Evolutionary conservation across 2,888 invertebrate genomes (phyloP).

Genomic region (Gymnocheta viridis): DNA sequence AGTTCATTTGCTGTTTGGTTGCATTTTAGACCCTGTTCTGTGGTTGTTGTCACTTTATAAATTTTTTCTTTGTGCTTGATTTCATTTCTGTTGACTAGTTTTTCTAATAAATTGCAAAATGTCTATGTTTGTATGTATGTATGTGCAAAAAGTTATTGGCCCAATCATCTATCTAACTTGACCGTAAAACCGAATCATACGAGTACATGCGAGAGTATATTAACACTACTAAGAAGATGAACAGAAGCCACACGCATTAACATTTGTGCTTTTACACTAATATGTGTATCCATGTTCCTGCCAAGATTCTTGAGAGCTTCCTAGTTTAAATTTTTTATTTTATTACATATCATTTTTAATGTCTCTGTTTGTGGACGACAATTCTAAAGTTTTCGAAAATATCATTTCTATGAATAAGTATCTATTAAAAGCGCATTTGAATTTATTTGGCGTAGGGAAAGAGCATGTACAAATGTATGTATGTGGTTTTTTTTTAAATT

Average conservation of each 20-base stretch:
- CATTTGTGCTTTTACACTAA: too few relatives aligned
- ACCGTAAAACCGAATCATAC: conserved; percentile 60
- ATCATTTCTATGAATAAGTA: conserved; percentile 63
- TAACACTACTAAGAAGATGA: neutral
- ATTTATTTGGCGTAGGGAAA: conserved; percentile 32
- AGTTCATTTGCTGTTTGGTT: conserved; percentile 37
- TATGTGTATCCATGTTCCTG: conserved; percentile 10
- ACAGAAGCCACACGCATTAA: neutral
- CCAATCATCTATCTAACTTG: conserved; percentile 63
- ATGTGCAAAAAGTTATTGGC: conserved; percentile 32
- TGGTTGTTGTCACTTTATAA: conserved; percentile 11
- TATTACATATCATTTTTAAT: conserved; percentile 7
- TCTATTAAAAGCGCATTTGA: conserved; percentile 40
- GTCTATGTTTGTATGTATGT: too few relatives aligned
- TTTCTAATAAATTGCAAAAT: conserved; percentile 9
- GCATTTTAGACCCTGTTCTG: conserved; percentile 52
- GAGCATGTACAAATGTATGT: neutral
- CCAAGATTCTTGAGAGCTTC: conserved; percentile 49
- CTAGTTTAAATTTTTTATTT: conserved; percentile 24
- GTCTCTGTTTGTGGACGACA: conserved; percentile 9
- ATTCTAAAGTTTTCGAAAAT: conserved; percentile 36
- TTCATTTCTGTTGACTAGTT: neutral
- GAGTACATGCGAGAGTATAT: neutral
- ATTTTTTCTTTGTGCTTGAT: conserved; percentile 10
- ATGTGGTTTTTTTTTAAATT: neutral